Conservation (phyloP, 1,140 invertebrate genomes). For the Procambarus virginalis region DNA sequence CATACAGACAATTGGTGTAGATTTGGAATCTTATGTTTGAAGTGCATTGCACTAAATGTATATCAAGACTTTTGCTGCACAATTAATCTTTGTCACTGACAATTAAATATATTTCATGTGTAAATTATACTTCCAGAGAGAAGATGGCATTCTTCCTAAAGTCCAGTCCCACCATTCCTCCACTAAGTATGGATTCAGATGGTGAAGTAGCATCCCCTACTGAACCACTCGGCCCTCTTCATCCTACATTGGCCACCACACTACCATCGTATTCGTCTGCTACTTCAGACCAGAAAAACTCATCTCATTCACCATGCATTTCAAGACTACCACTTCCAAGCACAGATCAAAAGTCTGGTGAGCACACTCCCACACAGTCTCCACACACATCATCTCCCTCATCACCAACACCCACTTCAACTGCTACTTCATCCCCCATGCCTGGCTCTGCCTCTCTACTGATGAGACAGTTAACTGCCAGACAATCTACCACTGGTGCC, state of each 20-base stretch:
- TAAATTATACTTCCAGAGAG: conserved; percentile 45
- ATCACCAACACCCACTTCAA: conserved; percentile 9
- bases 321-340: conserved; percentile 16
- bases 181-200: conserved; percentile 54
- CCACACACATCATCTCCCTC: conserved; percentile 32
- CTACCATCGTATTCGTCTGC: conserved; percentile 26
- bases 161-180: conserved; percentile 64
- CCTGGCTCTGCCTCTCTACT: conserved; percentile 45
- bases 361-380: conserved; percentile 5
- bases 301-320: conserved; percentile 12
- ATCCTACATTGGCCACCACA: conserved; percentile 17
- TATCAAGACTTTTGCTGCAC: too few relatives aligned
- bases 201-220: conserved; percentile 36
- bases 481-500: conserved; percentile 57
- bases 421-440: conserved; percentile 8
- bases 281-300: conserved; percentile 35
- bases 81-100: too few relatives aligned
- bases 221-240: conserved; percentile 34
- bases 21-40: too few relatives aligned
- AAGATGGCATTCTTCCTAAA: conserved; percentile 67
- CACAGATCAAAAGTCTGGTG: conserved; percentile 14
- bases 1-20: too few relatives aligned
- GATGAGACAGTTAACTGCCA: conserved; percentile 50
- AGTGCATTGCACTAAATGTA: too few relatives aligned
- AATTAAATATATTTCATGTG: neutral